Evolutionary conservation across 2,113 vertebrate genomes (phyloP).

Genomic region (Leucopsar rothschildi): DNA sequence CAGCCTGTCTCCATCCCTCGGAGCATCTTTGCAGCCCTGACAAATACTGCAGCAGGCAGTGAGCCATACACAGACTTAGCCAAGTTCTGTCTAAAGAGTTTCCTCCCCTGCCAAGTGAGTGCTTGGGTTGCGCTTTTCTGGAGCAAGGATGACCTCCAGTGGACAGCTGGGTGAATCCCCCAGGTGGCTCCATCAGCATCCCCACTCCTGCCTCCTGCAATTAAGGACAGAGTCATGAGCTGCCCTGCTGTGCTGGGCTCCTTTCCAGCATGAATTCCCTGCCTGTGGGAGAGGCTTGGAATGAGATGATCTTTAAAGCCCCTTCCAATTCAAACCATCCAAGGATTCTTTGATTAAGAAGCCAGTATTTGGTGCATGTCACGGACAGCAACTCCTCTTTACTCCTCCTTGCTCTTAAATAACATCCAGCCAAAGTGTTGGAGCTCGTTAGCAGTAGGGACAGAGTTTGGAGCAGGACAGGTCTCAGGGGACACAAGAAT

Average conservation of each 20-base stretch:
- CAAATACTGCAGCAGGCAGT: not conserved
- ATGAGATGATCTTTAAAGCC: not conserved
- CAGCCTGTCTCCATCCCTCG: not conserved
- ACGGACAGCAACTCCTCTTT: fast-evolving
- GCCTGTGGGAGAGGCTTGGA: not conserved
- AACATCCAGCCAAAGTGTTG: not conserved
- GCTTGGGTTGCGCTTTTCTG: not conserved
- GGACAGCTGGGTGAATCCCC: constrained; percentile 17
- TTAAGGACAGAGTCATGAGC: not conserved
- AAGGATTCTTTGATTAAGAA: not conserved
- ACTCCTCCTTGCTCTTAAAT: not conserved
- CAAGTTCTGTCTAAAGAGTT: not conserved
- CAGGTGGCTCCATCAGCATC: not conserved
- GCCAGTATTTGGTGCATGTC: not conserved
- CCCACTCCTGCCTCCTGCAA: not conserved
- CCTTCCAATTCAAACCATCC: not conserved
- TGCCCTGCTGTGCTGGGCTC: not conserved
- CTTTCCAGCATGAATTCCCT: not conserved
- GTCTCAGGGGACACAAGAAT: fast-evolving
- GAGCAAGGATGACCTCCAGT: constrained; percentile 51
- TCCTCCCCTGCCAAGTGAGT: not conserved
- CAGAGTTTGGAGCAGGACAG: not conserved
- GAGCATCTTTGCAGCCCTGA: not conserved
- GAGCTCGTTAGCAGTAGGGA: not conserved
- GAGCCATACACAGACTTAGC: not conserved